phyloP scores from a whole-genome alignment of 2,888 invertebrate species.

The Anticlea derivata region DNA sequence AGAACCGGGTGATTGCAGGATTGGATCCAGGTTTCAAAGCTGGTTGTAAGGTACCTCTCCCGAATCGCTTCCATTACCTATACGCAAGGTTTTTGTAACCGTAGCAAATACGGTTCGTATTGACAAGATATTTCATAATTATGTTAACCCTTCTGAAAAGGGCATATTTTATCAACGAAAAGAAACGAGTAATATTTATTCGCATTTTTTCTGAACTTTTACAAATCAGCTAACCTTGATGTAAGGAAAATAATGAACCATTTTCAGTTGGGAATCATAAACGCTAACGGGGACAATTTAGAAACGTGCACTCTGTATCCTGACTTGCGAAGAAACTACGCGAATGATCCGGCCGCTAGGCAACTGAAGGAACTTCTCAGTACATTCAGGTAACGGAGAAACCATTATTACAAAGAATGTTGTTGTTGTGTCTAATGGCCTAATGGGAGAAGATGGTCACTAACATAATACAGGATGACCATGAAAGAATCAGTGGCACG shows the following conservation, averaged over 20 bases:
- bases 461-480: too few species aligned
- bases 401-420: too few species aligned
- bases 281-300: constrained; percentile 87
- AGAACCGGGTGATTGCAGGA: constrained; percentile 91
- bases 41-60: constrained; percentile 91
- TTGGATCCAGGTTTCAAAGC: constrained; percentile 95
- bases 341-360: constrained; percentile 65
- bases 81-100: too few species aligned
- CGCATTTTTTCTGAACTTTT: too few species aligned
- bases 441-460: too few species aligned
- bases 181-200: too few species aligned
- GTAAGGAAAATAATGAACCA: not conserved
- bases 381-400: constrained; percentile 83
- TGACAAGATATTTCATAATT: too few species aligned
- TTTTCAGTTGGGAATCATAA: constrained; percentile 87
- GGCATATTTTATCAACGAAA: too few species aligned
- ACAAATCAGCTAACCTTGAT: not conserved
- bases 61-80: too few species aligned
- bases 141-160: not conserved
- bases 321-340: constrained; percentile 64
- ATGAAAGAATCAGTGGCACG: too few species aligned
- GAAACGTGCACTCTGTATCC: constrained; percentile 89
- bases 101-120: too few species aligned
- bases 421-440: too few species aligned
- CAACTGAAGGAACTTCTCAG: constrained; percentile 81